phyloP scores from a whole-genome alignment of 2,888 invertebrate species.

The Ypsolopha sequella region DNA sequence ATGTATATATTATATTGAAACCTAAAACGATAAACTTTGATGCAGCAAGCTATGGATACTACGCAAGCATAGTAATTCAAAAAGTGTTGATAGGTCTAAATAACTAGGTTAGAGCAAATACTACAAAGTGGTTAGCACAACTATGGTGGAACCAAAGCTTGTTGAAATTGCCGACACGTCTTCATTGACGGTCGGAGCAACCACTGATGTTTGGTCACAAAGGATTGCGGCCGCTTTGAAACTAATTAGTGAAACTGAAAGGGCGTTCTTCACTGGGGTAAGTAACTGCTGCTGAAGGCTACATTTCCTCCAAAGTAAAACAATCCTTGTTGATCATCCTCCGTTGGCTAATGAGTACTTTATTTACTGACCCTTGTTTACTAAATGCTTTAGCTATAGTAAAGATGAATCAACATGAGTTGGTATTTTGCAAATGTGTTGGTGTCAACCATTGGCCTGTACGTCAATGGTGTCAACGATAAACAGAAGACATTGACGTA shows the following conservation, averaged over 20 bases:
- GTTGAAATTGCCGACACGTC: slow-evolving; percentile 46
- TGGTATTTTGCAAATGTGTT: too few relatives aligned
- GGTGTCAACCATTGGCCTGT: too few relatives aligned
- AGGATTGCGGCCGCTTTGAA: slow-evolving; percentile 62
- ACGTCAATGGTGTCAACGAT: too few relatives aligned
- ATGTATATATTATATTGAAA: too few relatives aligned
- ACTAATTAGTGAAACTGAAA: slow-evolving; percentile 49
- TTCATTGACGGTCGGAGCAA: slow-evolving; percentile 47
- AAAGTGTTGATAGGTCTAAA: slow-evolving; percentile 9
- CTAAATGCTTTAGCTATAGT: too few relatives aligned
- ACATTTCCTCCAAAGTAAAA: slow-evolving; percentile 33
- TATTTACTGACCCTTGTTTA: background rate
- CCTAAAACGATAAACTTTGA: slow-evolving; percentile 41
- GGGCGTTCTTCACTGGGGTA: slow-evolving; percentile 45
- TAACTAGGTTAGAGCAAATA: slow-evolving; percentile 45
- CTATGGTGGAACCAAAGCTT: slow-evolving; percentile 42
- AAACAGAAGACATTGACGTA: too few relatives aligned
- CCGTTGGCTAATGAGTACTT: background rate
- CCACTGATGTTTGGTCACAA: slow-evolving; percentile 61
- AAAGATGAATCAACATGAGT: too few relatives aligned
- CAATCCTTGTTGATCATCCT: background rate
- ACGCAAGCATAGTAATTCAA: slow-evolving; percentile 34
- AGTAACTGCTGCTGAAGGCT: slow-evolving; percentile 48
- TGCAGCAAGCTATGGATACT: slow-evolving; percentile 69
- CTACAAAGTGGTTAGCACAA: slow-evolving; percentile 42